Evolutionary conservation across 2,888 invertebrate species (phyloP).

Genomic region (Troilus luridus): DNA sequence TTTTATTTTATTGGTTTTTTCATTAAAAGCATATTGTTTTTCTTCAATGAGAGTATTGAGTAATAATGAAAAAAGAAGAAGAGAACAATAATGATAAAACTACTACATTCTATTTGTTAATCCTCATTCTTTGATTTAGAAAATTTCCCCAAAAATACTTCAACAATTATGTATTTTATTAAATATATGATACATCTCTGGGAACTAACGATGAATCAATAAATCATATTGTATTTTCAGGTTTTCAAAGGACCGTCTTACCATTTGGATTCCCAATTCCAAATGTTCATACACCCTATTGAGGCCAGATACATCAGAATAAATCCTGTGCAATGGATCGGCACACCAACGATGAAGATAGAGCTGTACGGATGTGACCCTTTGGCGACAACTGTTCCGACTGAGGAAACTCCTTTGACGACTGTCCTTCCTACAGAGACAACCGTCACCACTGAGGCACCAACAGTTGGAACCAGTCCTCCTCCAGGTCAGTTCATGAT

Average conservation of each 20-base stretch:
- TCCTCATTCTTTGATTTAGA: not conserved
- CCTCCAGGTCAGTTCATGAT: slow-evolving; percentile 47
- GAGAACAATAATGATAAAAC: not conserved
- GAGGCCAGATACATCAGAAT: slow-evolving; percentile 82
- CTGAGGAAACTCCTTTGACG: not conserved
- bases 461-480: slow-evolving; percentile 54
- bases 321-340: slow-evolving; percentile 83
- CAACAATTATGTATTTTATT: not conserved
- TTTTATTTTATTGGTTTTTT: too few relatives aligned
- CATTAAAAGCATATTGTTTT: not conserved
- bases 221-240: slow-evolving; percentile 68
- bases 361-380: slow-evolving; percentile 81
- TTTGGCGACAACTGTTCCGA: not conserved
- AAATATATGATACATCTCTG: not conserved
- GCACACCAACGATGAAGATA: slow-evolving; percentile 77
- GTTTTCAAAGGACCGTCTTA: slow-evolving; percentile 81
- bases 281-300: slow-evolving; percentile 80
- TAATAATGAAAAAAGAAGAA: not conserved
- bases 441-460: slow-evolving; percentile 56
- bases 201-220: not conserved
- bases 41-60: not conserved
- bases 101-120: not conserved
- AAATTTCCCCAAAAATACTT: not conserved
- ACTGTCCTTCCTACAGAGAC: slow-evolving; percentile 59
- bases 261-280: slow-evolving; percentile 73